phyloP scores from a whole-genome alignment of 1,140 invertebrate species.

The Platorchestia sp. region DNA sequence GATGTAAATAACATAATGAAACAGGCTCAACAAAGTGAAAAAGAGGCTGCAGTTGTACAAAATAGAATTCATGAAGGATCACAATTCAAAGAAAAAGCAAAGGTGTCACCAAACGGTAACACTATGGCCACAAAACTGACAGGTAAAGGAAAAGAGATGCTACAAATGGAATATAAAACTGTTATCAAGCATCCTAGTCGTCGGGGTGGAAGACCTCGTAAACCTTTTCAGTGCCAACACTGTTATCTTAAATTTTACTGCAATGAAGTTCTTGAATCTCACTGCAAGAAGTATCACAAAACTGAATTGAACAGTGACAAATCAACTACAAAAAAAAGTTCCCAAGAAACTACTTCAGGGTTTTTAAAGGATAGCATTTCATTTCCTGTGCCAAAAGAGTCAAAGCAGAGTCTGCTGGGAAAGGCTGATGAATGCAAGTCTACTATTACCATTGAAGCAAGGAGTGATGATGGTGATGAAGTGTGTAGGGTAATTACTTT shows the following conservation, averaged over 20 bases:
- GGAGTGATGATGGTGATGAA: neutral
- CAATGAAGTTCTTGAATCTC: neutral
- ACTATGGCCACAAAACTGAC: neutral
- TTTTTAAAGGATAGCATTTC: neutral
- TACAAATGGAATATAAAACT: neutral
- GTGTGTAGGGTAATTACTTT: neutral
- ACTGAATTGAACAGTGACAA: neutral
- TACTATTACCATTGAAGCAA: neutral
- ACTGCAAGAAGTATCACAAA: slow-evolving; percentile 39
- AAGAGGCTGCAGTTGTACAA: neutral
- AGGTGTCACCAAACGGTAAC: neutral
- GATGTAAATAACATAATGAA: neutral
- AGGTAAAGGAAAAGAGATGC: neutral
- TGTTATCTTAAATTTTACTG: slow-evolving; percentile 13
- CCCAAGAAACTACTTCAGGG: neutral
- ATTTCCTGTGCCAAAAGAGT: neutral
- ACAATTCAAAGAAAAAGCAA: neutral
- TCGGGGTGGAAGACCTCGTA: slow-evolving; percentile 1
- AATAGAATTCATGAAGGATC: neutral
- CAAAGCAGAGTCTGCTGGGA: neutral
- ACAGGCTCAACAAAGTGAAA: neutral
- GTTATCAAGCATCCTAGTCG: neutral
- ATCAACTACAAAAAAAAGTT: neutral
- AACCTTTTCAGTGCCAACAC: slow-evolving; percentile 3
- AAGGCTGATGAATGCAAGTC: neutral